Base-by-base conservation (phyloP, 2,888 invertebrate species). In the Psylliodes chrysocephalus region DNA sequence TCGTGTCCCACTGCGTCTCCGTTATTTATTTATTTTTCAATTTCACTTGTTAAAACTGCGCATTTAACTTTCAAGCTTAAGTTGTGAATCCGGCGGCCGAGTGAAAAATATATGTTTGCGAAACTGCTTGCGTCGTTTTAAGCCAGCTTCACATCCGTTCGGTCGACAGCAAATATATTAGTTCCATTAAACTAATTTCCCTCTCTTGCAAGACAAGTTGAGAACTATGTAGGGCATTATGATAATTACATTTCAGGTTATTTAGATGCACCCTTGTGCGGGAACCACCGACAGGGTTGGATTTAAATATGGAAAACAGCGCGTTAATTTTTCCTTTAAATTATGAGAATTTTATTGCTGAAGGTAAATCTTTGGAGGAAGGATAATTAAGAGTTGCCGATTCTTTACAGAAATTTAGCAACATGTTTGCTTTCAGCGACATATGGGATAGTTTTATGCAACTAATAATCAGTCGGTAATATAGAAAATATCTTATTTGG, bases 71-170 rank as follows among this genome's bases (percentile, higher is more conserved):
- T 49, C 28, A 14, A 28, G 28, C 28, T 28, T 49, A 28, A 10
- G 25, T 25, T 28, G 22, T 28, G 25, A 28, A 47, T 28, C 28
- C 14, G 15, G 30, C 7, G 3, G 28, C 15, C 3, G 15, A 49
- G 49, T 30, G 49, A 49, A 49, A 49, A 49, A 49, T 49, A 49
- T 49, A 49, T 49, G 49, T 49, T 49, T 49, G 49, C 49, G 49
- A 49, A 49, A 49, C 28, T 49, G 14, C 49, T 49, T 49, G 49
- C 17, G 28, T 28, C 49, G 49, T 49, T 49, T 49, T 49, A 49
- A 49, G 49, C 28, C 49, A 1, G 12, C 49, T 19, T 49, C 30
- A 49, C 28, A 49, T 49, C 49, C 49, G 49, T 25, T 30, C 15
- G 49, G 49, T 49, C 49, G 49, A 49, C 49, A 30, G 49, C 8